phyloP scores from a whole-genome alignment of 1,140 invertebrate species.

The Aphelinus atriplicis region DNA sequence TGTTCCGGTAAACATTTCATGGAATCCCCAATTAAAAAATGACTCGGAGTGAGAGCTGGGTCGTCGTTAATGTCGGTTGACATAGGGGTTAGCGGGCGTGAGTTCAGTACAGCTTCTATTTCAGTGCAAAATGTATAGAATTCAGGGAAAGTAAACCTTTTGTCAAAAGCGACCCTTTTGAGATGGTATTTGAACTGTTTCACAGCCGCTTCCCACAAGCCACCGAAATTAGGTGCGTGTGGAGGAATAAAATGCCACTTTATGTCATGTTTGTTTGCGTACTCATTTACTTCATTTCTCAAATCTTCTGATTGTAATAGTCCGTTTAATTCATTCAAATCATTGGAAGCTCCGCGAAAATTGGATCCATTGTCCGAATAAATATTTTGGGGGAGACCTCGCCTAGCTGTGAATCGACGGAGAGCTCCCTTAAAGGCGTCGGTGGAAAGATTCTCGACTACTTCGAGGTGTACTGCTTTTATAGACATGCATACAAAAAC shows the following conservation, averaged over 20 bases:
- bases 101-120: slow-evolving; percentile 45
- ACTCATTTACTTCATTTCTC: no score
- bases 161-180: slow-evolving; percentile 20
- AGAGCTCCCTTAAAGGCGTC: no score
- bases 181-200: slow-evolving; percentile 43
- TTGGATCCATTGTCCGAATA: no score
- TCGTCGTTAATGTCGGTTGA: slow-evolving; percentile 17
- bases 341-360: no score
- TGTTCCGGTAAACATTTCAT: slow-evolving; percentile 4
- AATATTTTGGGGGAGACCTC: no score
- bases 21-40: slow-evolving; percentile 31
- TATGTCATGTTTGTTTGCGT: no score
- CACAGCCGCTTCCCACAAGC: neutral
- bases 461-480: no score
- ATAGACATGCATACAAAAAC: slow-evolving; percentile 17
- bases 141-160: slow-evolving; percentile 44
- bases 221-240: slow-evolving; percentile 18
- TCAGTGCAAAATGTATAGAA: slow-evolving; percentile 41
- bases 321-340: no score
- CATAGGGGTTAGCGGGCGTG: slow-evolving; percentile 36
- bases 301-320: no score
- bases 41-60: slow-evolving; percentile 31
- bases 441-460: no score
- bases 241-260: slow-evolving; percentile 12
- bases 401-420: no score